Evolutionary conservation across 2,797 vertebrate genomes (phyloP).

Genomic region (Martes flavigula): DNA sequence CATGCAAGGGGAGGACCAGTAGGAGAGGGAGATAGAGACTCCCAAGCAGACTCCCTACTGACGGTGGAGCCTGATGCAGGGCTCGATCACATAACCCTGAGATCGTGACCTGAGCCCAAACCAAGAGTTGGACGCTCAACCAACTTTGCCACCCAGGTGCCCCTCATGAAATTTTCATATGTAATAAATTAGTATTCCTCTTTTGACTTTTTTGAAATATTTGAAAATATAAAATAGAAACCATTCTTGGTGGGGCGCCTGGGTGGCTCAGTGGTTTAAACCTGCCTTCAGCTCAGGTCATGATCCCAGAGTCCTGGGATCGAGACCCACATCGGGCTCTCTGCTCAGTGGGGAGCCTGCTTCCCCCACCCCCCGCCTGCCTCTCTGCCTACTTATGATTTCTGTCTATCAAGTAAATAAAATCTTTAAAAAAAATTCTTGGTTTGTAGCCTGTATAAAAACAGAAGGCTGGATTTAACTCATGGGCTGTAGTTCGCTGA

Average conservation of each 20-base stretch:
- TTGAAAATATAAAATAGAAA: conserved; percentile 31
- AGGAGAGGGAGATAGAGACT: not conserved
- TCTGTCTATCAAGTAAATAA: no score
- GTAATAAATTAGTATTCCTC: not conserved
- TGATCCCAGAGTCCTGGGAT: no score
- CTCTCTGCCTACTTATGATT: no score
- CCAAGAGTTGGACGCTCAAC: not conserved
- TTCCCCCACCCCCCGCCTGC: no score
- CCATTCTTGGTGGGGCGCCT: not conserved
- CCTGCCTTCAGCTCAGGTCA: no score
- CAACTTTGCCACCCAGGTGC: not conserved
- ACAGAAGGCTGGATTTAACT: not conserved
- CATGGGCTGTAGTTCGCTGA: not conserved
- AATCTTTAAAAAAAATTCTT: not conserved
- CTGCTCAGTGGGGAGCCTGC: no score
- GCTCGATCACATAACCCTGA: not conserved
- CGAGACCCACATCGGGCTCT: no score
- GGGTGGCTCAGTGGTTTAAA: no score
- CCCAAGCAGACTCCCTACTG: not conserved
- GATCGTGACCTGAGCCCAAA: not conserved
- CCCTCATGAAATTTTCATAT: not conserved
- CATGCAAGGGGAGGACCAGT: not conserved
- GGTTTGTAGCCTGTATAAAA: not conserved
- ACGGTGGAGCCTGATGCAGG: not conserved
- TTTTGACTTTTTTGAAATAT: not conserved